These are phyloP conservation scores for Echinops telfairi DNA, from an alignment of 2,113 vertebrate species.

Conservation along the genomic window DNA sequence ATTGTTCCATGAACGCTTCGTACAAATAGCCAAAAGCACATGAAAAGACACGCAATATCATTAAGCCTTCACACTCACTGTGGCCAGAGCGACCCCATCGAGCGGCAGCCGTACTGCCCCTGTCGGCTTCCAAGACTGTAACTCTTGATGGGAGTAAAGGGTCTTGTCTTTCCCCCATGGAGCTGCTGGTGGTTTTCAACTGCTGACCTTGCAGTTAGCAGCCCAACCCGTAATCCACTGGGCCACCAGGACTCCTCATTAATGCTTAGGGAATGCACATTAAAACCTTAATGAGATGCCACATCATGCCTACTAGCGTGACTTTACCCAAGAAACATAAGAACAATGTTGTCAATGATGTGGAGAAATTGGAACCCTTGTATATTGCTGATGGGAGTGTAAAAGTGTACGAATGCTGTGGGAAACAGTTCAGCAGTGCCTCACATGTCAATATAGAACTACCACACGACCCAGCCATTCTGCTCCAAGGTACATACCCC, in stretches of 20 bases:
- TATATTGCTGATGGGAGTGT: not conserved
- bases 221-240: too few relatives aligned
- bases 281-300: not conserved
- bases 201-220: too few relatives aligned
- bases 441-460: not conserved
- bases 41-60: not conserved
- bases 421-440: not conserved
- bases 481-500: not conserved
- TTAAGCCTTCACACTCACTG: not conserved
- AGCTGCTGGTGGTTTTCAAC: too few relatives aligned
- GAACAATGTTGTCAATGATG: not conserved
- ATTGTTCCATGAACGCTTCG: too few relatives aligned
- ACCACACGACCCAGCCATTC: not conserved
- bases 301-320: not conserved
- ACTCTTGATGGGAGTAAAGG: too few relatives aligned
- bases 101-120: too few relatives aligned
- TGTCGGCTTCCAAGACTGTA: too few relatives aligned
- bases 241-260: too few relatives aligned
- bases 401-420: not conserved
- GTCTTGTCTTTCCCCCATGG: too few relatives aligned
- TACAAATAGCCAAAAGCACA: not conserved
- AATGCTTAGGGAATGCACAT: not conserved
- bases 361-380: not conserved
- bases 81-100: too few relatives aligned
- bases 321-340: not conserved